A percentile compares a stretch with the other conserved stretches of the same genome.
Evolutionary conservation across 2,797 vertebrate species (phyloP).

Genomic region (Mycteria americana): DNA sequence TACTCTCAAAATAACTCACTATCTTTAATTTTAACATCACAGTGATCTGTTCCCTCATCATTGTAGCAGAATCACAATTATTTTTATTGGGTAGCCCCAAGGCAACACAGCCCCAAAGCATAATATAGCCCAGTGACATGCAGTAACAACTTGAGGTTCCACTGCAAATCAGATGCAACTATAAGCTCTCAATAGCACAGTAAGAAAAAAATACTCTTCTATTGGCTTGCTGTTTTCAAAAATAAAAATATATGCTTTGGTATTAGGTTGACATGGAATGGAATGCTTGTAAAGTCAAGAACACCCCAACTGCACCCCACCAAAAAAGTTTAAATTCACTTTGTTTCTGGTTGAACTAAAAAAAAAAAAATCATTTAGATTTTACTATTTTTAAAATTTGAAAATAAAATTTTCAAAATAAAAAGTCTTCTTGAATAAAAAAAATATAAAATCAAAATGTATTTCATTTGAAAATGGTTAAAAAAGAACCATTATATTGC

Average conservation of each 20-base stretch:
- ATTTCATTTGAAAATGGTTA: background rate
- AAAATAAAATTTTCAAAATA: background rate
- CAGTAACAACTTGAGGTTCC: background rate
- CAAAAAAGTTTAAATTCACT: background rate
- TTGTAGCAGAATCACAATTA: background rate
- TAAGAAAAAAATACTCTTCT: background rate
- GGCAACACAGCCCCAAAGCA: background rate
- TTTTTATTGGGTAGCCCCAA: background rate
- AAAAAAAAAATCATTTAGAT: background rate
- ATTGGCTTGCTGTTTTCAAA: background rate
- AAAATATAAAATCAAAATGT: background rate
- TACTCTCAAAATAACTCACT: background rate
- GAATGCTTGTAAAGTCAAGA: background rate
- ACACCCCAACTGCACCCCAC: background rate
- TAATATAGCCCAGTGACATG: background rate
- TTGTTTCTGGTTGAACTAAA: background rate
- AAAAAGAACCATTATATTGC: background rate
- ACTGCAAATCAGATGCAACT: background rate
- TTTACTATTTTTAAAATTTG: background rate
- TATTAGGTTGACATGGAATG: background rate
- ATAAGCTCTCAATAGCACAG: background rate
- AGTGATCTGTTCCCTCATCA: background rate
- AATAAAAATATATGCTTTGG: background rate
- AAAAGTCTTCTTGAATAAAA: background rate
- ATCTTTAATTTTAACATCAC: background rate